Evolutionary conservation across 2,797 vertebrate species (phyloP), one percentile per base, ranked within the genome.

Genomic region (Siniperca obscura): DNA sequence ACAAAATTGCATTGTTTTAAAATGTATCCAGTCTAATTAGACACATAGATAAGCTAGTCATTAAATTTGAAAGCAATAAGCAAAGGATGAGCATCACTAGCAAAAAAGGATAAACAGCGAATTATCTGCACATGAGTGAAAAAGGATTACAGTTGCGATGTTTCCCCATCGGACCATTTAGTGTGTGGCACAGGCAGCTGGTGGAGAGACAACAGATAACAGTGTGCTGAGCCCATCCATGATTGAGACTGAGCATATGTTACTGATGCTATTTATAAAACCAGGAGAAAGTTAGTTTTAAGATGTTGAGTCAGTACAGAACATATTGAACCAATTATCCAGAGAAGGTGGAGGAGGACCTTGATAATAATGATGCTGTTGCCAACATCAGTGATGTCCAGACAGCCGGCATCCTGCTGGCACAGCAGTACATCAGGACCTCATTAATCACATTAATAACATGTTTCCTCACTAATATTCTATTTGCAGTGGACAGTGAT

Each of bases 71-170:
- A 73, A 76, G 86, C 85, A 67, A 70, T 76, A 62, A 78, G 66
- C 76, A 71, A 80, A 87, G 73, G 55, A 75, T 80, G 67, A 88
- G 87, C 59, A 75, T 80, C 82, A 59, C 75, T 55, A 46, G 74
- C 78, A 77, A 83, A 84, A 84, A 84, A 75, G 82, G 76, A 86
- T 87, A 83, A 90, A 91, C 86, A 84, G 86, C n/a, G 27, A 88
- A 89, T 84, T 86, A 90, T 87, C 70, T 74, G 80, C 88, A 87
- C 81, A 82, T 64, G 48, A 84, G 70, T 83, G 71, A 89, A 88
- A 90, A 91, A 84, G 89, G 90, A 91, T 92, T 90, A 90, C 85
- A 91, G 84, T 89, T 84, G 87, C 83, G 86, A 83, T 65, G 87
- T 83, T 89, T 87, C 82, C 91, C 88, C 89, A 77, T 87, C 38